Evolutionary conservation across 1,140 invertebrate species (phyloP), one percentile per base, ranked within the genome.

Genomic region (Hermetia illucens): DNA sequence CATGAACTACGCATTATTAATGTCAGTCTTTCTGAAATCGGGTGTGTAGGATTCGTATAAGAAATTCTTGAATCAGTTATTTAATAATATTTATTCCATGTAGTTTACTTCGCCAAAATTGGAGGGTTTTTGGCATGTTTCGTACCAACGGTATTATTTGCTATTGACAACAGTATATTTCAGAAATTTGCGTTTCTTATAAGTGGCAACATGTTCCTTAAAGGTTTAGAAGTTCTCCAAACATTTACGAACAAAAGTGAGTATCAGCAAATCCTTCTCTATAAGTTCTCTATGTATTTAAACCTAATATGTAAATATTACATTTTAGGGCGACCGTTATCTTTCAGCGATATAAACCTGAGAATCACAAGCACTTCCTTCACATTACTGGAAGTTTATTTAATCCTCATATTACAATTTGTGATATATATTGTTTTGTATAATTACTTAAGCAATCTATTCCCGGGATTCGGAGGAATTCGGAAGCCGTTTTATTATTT

Each of bases 31-130:
- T 32, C 60, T 61, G 44, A 48, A 53, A 21, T 55, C 57, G 32
- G 55, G 57, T 59, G 45, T n/a, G 15, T 21, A 13, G 8, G 17
- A 18, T 16, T 18, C 17, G 6, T 6, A 20, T 39, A 6, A 20
- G 39, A 17, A 36, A 5, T 12, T 8, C 27, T n/a, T 36, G 10
- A 30, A 30, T 25, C 2, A 15, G 27, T 29, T 22, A 27, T 27
- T 21, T 35, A 15, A 43, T 20, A 34, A 15, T 19, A 35, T 37
- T 39, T 34, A 27, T 36, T 40, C 42, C 40, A 36, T 43, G 0
- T 36, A 59, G 57, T 59, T 6, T 59, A 55, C 22, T 59, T 56
- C 44, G 57, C 57, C 1, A 59, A 56, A 46, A 45, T 53, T 33
- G 55, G 57, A 4, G 55, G 57, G 12, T 40, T 53, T 18, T 40